Evolutionary conservation across 2,888 invertebrate genomes (phyloP).

Genomic region (Perdita meconis): DNA sequence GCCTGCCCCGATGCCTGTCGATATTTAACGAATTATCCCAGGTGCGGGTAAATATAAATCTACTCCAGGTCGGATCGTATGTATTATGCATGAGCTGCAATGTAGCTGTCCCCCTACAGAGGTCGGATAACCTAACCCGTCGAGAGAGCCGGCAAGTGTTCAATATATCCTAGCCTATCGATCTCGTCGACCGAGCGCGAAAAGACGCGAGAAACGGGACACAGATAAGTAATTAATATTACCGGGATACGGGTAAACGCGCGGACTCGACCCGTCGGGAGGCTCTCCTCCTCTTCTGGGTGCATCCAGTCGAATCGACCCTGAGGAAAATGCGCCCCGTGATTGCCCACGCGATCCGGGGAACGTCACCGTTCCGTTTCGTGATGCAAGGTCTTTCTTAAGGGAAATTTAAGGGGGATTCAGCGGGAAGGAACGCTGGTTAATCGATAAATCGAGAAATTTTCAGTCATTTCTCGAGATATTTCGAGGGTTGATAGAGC

Average conservation of each 20-base stretch:
- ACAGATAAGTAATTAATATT: slow-evolving; percentile 69
- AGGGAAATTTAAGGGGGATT: no score
- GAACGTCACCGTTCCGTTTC: neutral
- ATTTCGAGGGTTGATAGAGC: no score
- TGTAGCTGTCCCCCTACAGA: slow-evolving; percentile 71
- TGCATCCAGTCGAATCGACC: neutral
- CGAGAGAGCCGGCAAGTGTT: slow-evolving; percentile 62
- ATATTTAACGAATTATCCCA: slow-evolving; percentile 74
- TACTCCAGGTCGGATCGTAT: slow-evolving; percentile 74
- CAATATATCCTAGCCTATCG: slow-evolving; percentile 72
- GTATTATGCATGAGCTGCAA: slow-evolving; percentile 74
- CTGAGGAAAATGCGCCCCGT: neutral
- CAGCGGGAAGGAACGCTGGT: no score
- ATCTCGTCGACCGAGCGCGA: slow-evolving; percentile 66
- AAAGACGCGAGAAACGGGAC: slow-evolving; percentile 70
- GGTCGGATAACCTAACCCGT: slow-evolving; percentile 72
- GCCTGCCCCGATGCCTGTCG: slow-evolving; percentile 62
- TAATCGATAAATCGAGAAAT: no score
- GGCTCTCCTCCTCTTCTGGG: neutral
- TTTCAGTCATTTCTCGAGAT: no score
- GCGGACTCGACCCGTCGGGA: neutral
- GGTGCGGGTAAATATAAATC: slow-evolving; percentile 75
- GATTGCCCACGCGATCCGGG: neutral
- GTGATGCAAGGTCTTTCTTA: neutral
- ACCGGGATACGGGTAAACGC: slow-evolving; percentile 29